Evolutionary conservation across 2,888 invertebrate species (phyloP), one percentile per base, ranked within the genome.

Genomic region (Tyria jacobaeae): DNA sequence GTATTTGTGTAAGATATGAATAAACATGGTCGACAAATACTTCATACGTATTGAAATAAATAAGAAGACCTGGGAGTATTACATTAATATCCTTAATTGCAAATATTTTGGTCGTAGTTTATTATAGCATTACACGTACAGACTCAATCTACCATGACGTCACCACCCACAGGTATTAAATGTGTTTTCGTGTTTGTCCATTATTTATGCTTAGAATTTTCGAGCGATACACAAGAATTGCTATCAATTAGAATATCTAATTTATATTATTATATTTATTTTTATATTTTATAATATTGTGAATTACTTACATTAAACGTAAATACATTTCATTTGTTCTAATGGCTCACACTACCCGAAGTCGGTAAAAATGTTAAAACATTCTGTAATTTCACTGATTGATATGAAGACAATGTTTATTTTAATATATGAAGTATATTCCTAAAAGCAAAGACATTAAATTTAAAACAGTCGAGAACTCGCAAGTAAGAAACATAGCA

Each of bases 401-500:
- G 27, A 31, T 31, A 31, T 31, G 4, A 7, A 31, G 27, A 31
- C 7, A 1, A 7, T 2, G 27, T 31, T 31, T 1, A 31, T 6
- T 31, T 7, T 7, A 31, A 31, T 31, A 31, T 4, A 31, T 31
- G 7, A 31, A 31, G 6, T 31, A n/a, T 31, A 31, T 31, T 31
- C 7, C 27, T 31, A 4, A 5, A 41, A 41, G 24, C 5, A 21
- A 25, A 24, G 2, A 35, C 25, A 12, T 48, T 49, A 15, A 49
- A 15, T 49, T 49, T 3, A 49, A 7, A 48, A 12, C 34, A 7
- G 3, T 31, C 27, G 27, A 41, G 9, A 44, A 37, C 10, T 48
- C 21, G 34, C 7, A 41, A n/a, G 17, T 21, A 41, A 49, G 0
- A 47, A 60, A 57, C 17, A 50, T 55, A 41, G 52, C 25, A 44